phyloP scores from a whole-genome alignment of 2,113 vertebrate species.

The Bos indicus region DNA sequence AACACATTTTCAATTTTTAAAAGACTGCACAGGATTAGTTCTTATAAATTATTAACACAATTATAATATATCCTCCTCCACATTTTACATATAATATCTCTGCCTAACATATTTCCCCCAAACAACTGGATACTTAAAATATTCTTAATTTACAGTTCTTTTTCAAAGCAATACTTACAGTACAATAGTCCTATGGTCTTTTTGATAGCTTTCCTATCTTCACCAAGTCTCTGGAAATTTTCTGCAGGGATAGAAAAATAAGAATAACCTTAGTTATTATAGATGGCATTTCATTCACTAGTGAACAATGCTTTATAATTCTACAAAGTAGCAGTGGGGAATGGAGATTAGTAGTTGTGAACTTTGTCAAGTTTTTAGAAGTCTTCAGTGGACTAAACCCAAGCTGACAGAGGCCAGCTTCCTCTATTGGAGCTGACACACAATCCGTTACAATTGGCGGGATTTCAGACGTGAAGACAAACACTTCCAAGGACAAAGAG shows the following conservation, averaged over 20 bases:
- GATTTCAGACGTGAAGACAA: slow-evolving; percentile 79
- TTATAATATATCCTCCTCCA: slow-evolving; percentile 76
- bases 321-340: slow-evolving; percentile 78
- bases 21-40: slow-evolving; percentile 75
- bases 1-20: slow-evolving; percentile 81
- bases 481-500: slow-evolving; percentile 78
- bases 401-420: slow-evolving; percentile 77
- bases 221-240: slow-evolving; percentile 76
- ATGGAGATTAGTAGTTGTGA: slow-evolving; percentile 67
- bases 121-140: slow-evolving; percentile 63
- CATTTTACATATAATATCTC: slow-evolving; percentile 75
- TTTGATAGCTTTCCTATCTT: slow-evolving; percentile 73
- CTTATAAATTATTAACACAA: slow-evolving; percentile 80
- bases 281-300: slow-evolving; percentile 78
- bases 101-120: slow-evolving; percentile 66
- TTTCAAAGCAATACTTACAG: slow-evolving; percentile 77
- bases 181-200: slow-evolving; percentile 56
- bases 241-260: slow-evolving; percentile 77
- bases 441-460: slow-evolving; percentile 80
- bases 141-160: slow-evolving; percentile 71
- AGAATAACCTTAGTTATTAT: slow-evolving; percentile 80
- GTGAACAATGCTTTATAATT: slow-evolving; percentile 75
- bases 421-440: slow-evolving; percentile 78
- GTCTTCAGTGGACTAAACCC: slow-evolving; percentile 76
- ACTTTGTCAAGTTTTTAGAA: slow-evolving; percentile 76